phyloP scores from a whole-genome alignment of 2,888 invertebrate genomes.

The Arenicola marina region DNA sequence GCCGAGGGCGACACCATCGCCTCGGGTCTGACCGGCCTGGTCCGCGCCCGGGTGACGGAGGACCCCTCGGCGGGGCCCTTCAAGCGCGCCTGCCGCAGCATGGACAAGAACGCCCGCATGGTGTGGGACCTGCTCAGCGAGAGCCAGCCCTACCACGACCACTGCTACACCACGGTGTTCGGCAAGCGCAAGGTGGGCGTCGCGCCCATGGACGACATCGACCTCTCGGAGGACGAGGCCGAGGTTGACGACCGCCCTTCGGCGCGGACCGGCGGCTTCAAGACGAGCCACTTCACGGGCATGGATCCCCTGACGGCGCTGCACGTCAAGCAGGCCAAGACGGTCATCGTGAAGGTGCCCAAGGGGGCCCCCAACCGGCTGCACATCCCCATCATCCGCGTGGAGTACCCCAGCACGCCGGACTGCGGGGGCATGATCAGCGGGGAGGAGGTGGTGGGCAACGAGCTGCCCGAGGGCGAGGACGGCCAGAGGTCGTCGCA shows the following conservation, averaged over 20 bases:
- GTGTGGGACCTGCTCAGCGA: background rate
- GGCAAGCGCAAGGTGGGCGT: constrained; percentile 28
- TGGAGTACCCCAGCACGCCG: too few species aligned
- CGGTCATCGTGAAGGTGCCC: background rate
- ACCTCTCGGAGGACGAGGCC: background rate
- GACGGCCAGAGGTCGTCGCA: too few species aligned
- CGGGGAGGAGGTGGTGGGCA: too few species aligned
- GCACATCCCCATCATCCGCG: background rate
- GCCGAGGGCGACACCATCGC: too few species aligned
- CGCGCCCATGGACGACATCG: constrained; percentile 58
- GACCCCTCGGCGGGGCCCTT: too few species aligned
- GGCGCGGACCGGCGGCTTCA: background rate
- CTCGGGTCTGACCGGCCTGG: too few species aligned
- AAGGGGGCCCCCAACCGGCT: background rate
- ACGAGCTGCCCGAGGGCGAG: too few species aligned
- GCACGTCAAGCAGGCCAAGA: background rate
- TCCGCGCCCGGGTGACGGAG: too few species aligned
- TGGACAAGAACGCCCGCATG: background rate
- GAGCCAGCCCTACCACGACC: constrained; percentile 6
- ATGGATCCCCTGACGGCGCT: background rate
- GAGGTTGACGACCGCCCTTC: background rate
- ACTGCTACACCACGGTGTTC: constrained; percentile 4
- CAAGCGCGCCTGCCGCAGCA: background rate
- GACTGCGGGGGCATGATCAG: too few species aligned
- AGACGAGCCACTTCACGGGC: background rate